Evolutionary conservation across 2,888 invertebrate species (phyloP), one percentile per base, ranked within the genome.

Genomic region (Parnassius apollo): DNA sequence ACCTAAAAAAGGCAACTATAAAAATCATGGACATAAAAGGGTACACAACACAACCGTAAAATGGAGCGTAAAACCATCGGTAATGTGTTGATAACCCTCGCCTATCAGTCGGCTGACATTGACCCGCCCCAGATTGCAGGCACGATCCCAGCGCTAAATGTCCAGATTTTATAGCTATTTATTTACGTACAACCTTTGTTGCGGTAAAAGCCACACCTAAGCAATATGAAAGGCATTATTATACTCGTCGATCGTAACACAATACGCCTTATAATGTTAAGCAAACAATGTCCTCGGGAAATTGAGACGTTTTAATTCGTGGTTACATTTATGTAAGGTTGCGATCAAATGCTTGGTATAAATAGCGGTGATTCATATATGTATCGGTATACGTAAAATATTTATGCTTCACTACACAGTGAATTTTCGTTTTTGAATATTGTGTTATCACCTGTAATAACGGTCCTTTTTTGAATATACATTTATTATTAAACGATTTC

Each of bases 101-200:
- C 61, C 65, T 60, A 60, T 70, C 71, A 72, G 71, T 71, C 69
- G 64, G 68, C 71, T 84, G 85, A 85, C 86, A 80, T 86, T 86
- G 83, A 75, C 75, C 75, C 72, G 86, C 81, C 86, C 86, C 70
- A 83, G 66, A 81, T 85, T 65, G 68, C 69, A 75, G 74, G 18
- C 25, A 22, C 52, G 35, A 76, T 73, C 71, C 67, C 68, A 57
- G 25, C 66, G 77, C 42, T 59, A 79, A 78, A 81, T 75, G 74
- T 76, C 78, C 73, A 55, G 42, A 46, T 52, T 48, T 48, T 49
- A 49, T 53, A 57, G 53, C 53, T 64, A 62, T 63, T 65, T 52
- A 57, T 48, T 61, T 64, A 55, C 62, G 61, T 42, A 59, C 49
- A 57, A 58, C 35, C 57, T 53, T 57, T 49, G 57, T 46, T 44